Evolutionary conservation across 2,888 invertebrate genomes (phyloP).

Genomic region (Ecdyonurus torrentis): DNA sequence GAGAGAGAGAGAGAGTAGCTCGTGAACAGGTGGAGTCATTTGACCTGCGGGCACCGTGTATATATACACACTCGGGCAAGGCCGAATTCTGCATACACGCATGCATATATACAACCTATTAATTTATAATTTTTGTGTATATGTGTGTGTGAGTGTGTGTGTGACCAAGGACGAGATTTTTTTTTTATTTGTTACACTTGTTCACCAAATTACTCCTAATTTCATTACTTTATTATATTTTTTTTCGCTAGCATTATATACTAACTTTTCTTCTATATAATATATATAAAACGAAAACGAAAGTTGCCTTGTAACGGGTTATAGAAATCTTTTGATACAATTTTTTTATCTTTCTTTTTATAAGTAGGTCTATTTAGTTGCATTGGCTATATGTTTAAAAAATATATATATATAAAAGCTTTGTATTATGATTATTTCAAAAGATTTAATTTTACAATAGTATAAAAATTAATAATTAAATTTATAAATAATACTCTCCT

Average conservation of each 20-base stretch:
- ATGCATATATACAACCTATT: too few relatives aligned
- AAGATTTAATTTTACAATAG: too few relatives aligned
- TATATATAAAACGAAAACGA: background rate
- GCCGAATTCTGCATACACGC: background rate
- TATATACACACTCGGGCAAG: background rate
- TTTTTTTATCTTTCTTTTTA: background rate
- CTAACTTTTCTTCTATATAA: background rate
- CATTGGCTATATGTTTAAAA: background rate
- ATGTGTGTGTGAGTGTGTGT: too few relatives aligned
- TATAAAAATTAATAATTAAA: too few relatives aligned
- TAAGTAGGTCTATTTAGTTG: background rate
- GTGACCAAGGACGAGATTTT: too few relatives aligned
- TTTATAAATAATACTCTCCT: too few relatives aligned
- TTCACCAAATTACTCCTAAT: too few relatives aligned
- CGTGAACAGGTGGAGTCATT: background rate
- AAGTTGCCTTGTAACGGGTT: background rate
- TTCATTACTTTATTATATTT: too few relatives aligned
- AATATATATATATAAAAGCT: background rate
- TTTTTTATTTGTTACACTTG: too few relatives aligned
- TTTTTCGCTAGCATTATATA: too few relatives aligned
- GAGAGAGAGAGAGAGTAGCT: background rate
- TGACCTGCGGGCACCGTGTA: background rate
- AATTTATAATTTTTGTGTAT: too few relatives aligned
- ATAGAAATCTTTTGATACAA: background rate
- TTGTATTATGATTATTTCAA: background rate